Conservation (phyloP, 1,140 invertebrate species). For the Thaumetopoea pityocampa region DNA sequence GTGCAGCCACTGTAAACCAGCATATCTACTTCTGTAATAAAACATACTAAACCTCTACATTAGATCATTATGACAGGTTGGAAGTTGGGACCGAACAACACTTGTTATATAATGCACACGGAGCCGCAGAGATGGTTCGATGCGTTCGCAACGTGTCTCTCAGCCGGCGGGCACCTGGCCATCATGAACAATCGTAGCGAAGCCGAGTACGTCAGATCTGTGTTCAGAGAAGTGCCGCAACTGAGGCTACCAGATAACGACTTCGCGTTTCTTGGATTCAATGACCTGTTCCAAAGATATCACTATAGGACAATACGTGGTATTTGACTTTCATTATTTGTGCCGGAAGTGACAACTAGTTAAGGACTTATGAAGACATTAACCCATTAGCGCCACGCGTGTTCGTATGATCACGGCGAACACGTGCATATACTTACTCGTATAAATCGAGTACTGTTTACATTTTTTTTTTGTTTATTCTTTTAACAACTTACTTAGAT, state of each 20-base stretch:
- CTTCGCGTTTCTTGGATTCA: constrained; percentile 52
- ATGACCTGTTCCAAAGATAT: constrained; percentile 43
- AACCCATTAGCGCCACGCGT: too few relatives aligned
- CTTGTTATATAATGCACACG: constrained; percentile 38
- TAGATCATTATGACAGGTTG: too few relatives aligned
- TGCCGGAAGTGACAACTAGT: too few relatives aligned
- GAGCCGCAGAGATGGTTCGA: constrained; percentile 44
- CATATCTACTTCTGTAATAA: too few relatives aligned
- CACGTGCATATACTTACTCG: too few relatives aligned
- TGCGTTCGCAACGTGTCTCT: constrained; percentile 38
- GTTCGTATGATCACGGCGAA: too few relatives aligned
- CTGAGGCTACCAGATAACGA: constrained; percentile 16
- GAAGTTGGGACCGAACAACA: constrained; percentile 33
- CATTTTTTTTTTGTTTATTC: too few relatives aligned
- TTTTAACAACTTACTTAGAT: too few relatives aligned
- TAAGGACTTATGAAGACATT: too few relatives aligned
- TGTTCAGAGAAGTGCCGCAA: constrained; percentile 31
- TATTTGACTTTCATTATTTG: constrained; percentile 25
- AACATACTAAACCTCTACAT: too few relatives aligned
- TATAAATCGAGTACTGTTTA: too few relatives aligned
- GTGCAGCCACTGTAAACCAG: too few relatives aligned
- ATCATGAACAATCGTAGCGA: constrained; percentile 31
- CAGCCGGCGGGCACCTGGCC: constrained; percentile 37
- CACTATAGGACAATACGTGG: constrained; percentile 50
- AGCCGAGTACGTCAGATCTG: constrained; percentile 31